Percentiles rank a stretch among this genome's conserved stretches.
Evolutionary conservation across 2,888 invertebrate species (phyloP).

Genomic region (Alviniconcha strummeri): DNA sequence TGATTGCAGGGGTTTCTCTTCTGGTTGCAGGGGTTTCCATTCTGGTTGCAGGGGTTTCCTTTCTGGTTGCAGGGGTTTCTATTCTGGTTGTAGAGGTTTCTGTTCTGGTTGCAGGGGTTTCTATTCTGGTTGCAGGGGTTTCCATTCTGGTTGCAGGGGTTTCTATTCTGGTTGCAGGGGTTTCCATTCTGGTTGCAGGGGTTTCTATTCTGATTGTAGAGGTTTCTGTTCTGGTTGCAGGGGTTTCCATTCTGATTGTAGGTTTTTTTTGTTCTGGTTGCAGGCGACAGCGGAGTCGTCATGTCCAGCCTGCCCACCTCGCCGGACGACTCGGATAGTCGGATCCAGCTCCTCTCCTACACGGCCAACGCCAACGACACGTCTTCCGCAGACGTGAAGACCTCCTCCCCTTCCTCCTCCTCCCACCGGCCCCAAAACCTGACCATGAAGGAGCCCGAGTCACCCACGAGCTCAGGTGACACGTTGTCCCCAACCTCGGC

Average conservation of each 20-base stretch:
- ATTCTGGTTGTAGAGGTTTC: too few relatives aligned
- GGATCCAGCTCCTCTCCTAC: conserved; percentile 55
- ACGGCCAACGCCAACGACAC: background rate
- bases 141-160: too few relatives aligned
- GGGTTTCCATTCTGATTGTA: too few relatives aligned
- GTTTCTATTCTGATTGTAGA: too few relatives aligned
- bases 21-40: too few relatives aligned
- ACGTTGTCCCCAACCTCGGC: conserved; percentile 10
- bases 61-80: too few relatives aligned
- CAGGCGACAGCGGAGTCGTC: conserved; percentile 42
- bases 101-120: too few relatives aligned
- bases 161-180: too few relatives aligned
- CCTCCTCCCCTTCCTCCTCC: conserved; percentile 2
- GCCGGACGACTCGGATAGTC: conserved; percentile 41
- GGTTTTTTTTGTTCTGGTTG: background rate
- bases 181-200: conserved; percentile 30
- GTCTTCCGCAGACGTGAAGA: background rate
- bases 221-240: too few relatives aligned
- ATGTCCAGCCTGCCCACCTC: conserved; percentile 38
- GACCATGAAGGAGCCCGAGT: background rate
- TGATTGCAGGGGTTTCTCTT: too few relatives aligned
- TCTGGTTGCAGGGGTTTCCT: too few relatives aligned
- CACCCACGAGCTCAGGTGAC: background rate
- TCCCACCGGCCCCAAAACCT: conserved; percentile 6
- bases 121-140: too few relatives aligned